Conservation (phyloP, 1,140 invertebrate genomes). For the Pectinophora gossypiella region DNA sequence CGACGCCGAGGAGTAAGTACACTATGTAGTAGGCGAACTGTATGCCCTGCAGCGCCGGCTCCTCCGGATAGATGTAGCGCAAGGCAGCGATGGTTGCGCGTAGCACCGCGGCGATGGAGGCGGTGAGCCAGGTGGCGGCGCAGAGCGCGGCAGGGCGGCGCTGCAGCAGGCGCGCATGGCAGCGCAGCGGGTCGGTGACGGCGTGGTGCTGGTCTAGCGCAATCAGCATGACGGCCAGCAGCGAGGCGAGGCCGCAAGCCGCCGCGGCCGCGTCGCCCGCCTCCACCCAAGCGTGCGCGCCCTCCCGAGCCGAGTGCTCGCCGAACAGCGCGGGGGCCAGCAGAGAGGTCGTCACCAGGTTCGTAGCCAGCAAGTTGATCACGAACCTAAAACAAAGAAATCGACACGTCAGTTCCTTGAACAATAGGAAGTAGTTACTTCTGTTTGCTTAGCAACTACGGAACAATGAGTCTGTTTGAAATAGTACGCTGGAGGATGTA, state of each 20-base stretch:
- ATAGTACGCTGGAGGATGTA: too few relatives aligned
- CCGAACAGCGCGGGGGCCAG: slow-evolving; percentile 67
- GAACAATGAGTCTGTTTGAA: too few relatives aligned
- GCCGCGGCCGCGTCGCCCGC: slow-evolving; percentile 57
- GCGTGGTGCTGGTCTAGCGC: slow-evolving; percentile 92
- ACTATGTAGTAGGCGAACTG: slow-evolving; percentile 55
- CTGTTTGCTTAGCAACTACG: too few relatives aligned
- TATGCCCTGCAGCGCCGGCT: slow-evolving; percentile 37
- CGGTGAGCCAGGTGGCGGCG: slow-evolving; percentile 79
- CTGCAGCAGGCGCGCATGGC: slow-evolving; percentile 86
- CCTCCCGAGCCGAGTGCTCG: slow-evolving; percentile 49
- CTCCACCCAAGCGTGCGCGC: slow-evolving; percentile 39
- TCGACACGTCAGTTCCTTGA: slow-evolving; percentile 22
- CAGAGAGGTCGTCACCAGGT: slow-evolving; percentile 65
- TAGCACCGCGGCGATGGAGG: slow-evolving; percentile 75
- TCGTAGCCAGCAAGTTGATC: slow-evolving; percentile 70
- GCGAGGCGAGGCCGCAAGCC: slow-evolving; percentile 53
- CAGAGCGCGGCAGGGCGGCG: slow-evolving; percentile 83
- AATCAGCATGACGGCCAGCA: slow-evolving; percentile 86
- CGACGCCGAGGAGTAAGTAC: slow-evolving; percentile 54
- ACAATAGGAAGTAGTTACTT: too few relatives aligned
- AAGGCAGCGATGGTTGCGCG: slow-evolving; percentile 46
- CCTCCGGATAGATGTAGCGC: slow-evolving; percentile 35
- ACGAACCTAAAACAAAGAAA: slow-evolving; percentile 71
- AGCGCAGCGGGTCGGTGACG: slow-evolving; percentile 90